phyloP scores from a whole-genome alignment of 2,113 vertebrate species.

The Paramormyrops kingsleyae region DNA sequence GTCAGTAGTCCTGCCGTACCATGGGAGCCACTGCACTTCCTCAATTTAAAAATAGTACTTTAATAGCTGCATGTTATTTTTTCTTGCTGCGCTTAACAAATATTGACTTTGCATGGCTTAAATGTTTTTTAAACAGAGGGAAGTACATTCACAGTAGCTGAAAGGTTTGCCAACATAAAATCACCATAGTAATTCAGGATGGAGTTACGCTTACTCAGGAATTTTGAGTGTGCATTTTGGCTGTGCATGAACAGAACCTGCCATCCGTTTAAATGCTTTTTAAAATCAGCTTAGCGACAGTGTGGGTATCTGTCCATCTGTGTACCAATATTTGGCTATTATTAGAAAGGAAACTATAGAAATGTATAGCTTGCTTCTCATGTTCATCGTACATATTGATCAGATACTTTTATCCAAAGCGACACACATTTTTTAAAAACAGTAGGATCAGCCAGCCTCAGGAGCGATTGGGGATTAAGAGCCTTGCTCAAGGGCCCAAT shows the following conservation, averaged over 20 bases:
- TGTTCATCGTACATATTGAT: background rate
- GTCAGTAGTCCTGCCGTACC: background rate
- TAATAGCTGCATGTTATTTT: background rate
- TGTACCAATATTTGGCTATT: background rate
- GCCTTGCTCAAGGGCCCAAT: background rate
- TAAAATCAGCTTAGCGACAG: background rate
- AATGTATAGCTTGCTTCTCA: background rate
- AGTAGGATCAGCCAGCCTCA: background rate
- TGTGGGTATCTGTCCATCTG: background rate
- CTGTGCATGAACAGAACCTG: background rate
- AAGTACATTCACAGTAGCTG: background rate
- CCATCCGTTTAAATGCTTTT: background rate
- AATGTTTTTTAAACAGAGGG: constrained; percentile 20
- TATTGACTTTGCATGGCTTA: constrained; percentile 33
- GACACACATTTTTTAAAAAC: background rate
- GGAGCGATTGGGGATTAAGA: background rate
- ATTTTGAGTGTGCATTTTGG: background rate
- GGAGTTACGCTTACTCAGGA: background rate
- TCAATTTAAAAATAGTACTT: background rate
- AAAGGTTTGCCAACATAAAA: background rate
- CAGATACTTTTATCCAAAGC: background rate
- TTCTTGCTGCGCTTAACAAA: constrained; percentile 30
- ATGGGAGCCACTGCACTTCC: background rate
- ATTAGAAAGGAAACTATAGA: background rate
- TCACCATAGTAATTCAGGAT: background rate